A percentile compares a stretch with the other conserved stretches of the same genome.
phyloP scores from a whole-genome alignment of 2,113 vertebrate species.

The Crypturellus undulatus region DNA sequence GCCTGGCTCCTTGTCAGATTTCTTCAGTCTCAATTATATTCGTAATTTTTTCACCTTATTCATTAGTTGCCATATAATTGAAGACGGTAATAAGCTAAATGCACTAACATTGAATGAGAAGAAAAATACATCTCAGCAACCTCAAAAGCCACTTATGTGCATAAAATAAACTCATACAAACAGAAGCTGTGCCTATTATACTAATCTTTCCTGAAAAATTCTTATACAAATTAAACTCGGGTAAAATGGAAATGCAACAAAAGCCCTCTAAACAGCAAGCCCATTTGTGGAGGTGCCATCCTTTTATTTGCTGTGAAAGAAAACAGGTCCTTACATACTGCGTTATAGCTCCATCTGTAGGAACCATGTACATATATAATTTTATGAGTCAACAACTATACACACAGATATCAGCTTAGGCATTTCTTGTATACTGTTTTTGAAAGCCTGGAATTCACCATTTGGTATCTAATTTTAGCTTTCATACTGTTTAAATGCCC shows the following conservation, averaged over 20 bases:
- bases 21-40: not conserved
- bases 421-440: not conserved
- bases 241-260: not conserved
- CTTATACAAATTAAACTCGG: not conserved
- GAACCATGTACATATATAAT: constrained; percentile 37
- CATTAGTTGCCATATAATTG: not conserved
- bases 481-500: not conserved
- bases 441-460: not conserved
- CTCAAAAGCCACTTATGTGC: not conserved
- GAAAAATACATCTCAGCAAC: not conserved
- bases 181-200: not conserved
- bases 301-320: not conserved
- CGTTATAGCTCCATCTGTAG: constrained; percentile 69
- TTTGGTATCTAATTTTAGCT: not conserved
- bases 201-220: not conserved
- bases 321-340: constrained; percentile 3
- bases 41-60: not conserved
- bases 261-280: not conserved
- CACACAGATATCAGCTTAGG: not conserved
- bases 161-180: not conserved
- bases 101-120: not conserved
- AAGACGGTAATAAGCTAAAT: not conserved
- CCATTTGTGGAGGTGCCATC: not conserved
- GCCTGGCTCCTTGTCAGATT: not conserved
- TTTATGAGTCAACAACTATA: not conserved